Base-by-base conservation (phyloP, 1,140 invertebrate species). In the Akabosia matsudoensis region DNA sequence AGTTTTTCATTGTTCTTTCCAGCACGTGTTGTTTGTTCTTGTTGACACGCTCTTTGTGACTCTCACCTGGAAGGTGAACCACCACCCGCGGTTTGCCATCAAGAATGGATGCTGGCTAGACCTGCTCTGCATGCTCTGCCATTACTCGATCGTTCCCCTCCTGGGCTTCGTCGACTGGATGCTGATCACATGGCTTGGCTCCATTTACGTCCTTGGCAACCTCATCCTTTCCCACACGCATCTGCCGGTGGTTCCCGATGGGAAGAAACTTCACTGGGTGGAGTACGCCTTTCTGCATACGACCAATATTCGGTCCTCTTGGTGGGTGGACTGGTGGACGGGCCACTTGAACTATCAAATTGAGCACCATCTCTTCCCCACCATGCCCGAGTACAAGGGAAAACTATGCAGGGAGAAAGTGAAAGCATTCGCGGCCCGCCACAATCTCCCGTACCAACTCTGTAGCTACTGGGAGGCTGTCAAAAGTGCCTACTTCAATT, bases 281-380 rank as follows among this genome's bases (percentile, higher is more conserved):
- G 73, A 74, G 52, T 74, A 74, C 34, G 45, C 73, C 1, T 54
- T 74, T 24, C 30, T 24, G 10, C 73, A 74, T 30, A 54, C 73
- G 1, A 56, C 70, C 13, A 70, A 78, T 72, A 72, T 72, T 28
- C 13, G 37, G 45, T 22, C 18, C n/a, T 45, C 33, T 45, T 72
- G 33, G 37, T 74, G 24, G 30, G 30, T 45, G 26, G 67, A 77
- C 37, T 80, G 76, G 76, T 80, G 79, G 79, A 80, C 76, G 70
- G 75, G 76, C 30, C 73, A 80, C 33, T 73, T 80, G 1, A 80
- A 80, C 51, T 78, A 31, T 33, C 74, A 78, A 37, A 75, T 78
- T 72, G 77, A 75, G 30, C 77, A 78, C 56, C 77, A 80, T 70
- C n/a, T 79, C 0, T 79, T 79, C 34, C 78, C 78, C n/a, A 70